Evolutionary conservation across 1,140 invertebrate species (phyloP).

Genomic region (Proctacanthus coquilletti): DNA sequence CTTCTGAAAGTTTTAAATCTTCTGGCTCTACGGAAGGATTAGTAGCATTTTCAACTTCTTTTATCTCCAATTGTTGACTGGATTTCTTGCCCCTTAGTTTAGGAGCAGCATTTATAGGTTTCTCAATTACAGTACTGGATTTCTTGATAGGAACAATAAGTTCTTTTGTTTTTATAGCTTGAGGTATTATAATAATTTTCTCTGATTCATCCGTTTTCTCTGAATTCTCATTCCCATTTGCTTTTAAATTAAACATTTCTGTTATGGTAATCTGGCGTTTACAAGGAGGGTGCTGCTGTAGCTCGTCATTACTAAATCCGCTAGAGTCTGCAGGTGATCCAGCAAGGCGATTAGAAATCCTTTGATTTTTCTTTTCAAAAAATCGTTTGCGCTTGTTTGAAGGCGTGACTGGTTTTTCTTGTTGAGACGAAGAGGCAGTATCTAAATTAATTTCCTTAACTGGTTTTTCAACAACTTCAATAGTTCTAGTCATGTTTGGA

Average conservation of each 20-base stretch:
- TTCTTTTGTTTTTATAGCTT: neutral
- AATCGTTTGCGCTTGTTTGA: neutral
- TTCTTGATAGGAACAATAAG: slow-evolving; percentile 5
- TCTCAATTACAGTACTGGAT: slow-evolving; percentile 10
- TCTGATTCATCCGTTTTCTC: slow-evolving; percentile 4
- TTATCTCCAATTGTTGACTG: neutral
- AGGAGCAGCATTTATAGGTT: slow-evolving; percentile 21
- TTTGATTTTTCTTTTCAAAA: slow-evolving; percentile 7
- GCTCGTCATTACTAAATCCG: slow-evolving; percentile 4
- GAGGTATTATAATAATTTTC: too few species aligned
- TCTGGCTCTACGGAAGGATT: too few species aligned
- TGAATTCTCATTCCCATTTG: slow-evolving; percentile 14
- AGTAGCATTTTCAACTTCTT: slow-evolving; percentile 1
- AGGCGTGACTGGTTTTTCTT: neutral
- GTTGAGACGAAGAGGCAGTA: too few species aligned
- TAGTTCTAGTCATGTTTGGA: neutral
- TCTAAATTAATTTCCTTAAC: too few species aligned
- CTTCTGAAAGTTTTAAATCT: too few species aligned
- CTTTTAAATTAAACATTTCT: slow-evolving; percentile 14
- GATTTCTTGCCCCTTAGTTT: slow-evolving; percentile 31
- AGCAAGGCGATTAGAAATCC: slow-evolving; percentile 2
- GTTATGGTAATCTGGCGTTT: slow-evolving; percentile 11
- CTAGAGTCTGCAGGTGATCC: neutral
- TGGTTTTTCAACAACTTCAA: too few species aligned
- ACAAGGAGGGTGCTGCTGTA: slow-evolving; percentile 1